Evolutionary conservation across 2,113 vertebrate genomes (phyloP).

Genomic region (Casuarius casuarius): DNA sequence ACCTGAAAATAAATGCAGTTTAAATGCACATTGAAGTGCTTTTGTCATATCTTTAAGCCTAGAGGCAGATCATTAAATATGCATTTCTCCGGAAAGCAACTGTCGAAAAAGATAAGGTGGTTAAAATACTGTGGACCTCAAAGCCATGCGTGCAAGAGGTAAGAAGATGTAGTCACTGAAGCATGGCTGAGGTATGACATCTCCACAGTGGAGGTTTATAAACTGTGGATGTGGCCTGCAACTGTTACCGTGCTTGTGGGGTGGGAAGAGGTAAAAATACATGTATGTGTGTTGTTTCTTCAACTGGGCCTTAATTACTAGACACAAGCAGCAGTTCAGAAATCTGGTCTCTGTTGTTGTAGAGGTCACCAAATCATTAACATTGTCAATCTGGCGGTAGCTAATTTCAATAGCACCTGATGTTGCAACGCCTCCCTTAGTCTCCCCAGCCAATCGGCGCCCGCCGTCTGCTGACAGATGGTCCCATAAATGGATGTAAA

Average conservation of each 20-base stretch:
- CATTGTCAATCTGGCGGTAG: slow-evolving; percentile 85
- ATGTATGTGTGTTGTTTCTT: slow-evolving; percentile 79
- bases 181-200: slow-evolving; percentile 60
- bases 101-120: slow-evolving; percentile 80
- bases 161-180: slow-evolving; percentile 60
- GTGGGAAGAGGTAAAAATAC: slow-evolving; percentile 59
- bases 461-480: slow-evolving; percentile 83
- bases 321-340: slow-evolving; percentile 86
- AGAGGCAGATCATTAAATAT: slow-evolving; percentile 84
- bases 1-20: slow-evolving; percentile 73
- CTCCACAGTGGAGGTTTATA: slow-evolving; percentile 40
- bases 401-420: slow-evolving; percentile 89
- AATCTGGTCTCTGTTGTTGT: slow-evolving; percentile 84
- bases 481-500: slow-evolving; percentile 84
- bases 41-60: slow-evolving; percentile 84
- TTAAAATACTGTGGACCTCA: slow-evolving; percentile 70
- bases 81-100: slow-evolving; percentile 82
- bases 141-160: slow-evolving; percentile 54
- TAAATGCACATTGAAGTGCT: slow-evolving; percentile 77
- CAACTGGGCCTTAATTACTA: slow-evolving; percentile 84
- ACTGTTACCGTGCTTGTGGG: slow-evolving; percentile 60
- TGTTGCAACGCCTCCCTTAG: slow-evolving; percentile 81
- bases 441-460: slow-evolving; percentile 87
- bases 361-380: slow-evolving; percentile 88
- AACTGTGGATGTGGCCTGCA: slow-evolving; percentile 51